Evolutionary conservation across 2,888 invertebrate genomes (phyloP), one percentile per base, ranked within the genome.

Genomic region (Mylabris sibirica): DNA sequence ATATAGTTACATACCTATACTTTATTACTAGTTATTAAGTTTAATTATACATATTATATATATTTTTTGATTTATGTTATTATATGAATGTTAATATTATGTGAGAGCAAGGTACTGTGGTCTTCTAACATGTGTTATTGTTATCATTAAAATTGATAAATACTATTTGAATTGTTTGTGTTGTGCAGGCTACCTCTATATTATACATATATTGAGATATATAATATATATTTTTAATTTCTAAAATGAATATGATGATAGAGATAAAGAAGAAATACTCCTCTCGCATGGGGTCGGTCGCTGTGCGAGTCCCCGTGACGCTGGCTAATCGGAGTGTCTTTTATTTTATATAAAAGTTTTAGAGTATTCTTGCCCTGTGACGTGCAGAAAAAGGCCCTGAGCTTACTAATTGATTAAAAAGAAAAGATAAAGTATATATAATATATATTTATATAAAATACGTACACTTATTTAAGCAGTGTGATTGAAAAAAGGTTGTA

Each of bases 401-500:
- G 82, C 83, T 83, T 83, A 81, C 66, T 66, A 44, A 64, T 75
- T 79, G 76, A 80, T 78, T 76, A 81, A 77, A 81, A 20, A 20
- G 14, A 44, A 44, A n/a, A 38, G 14, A 44, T 44, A 44, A 44
- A 44, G 17, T 80, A 79, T 79, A 80, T 77, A 77, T 79, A 78
- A 76, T 78, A 79, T 80, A 79, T 80, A 77, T 81, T 44, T 6
- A 44, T 44, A 44, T 81, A 81, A 79, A 81, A 81, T 80, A 82
- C 80, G 80, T 82, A 83, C 82, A 82, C 80, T 81, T 83, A 83
- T 82, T 82, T 83, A 83, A 84, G 82, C 82, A 82, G 83, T 83
- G 83, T 83, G 84, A 84, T 84, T 83, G 82, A 82, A 20, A n/a
- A 35, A 79, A 81, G 82, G 83, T 84, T 84, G 84, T 84, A 84